Evolutionary conservation across 2,888 invertebrate species (phyloP), one percentile per base, ranked within the genome.

Genomic region (Bellardia pandia): DNA sequence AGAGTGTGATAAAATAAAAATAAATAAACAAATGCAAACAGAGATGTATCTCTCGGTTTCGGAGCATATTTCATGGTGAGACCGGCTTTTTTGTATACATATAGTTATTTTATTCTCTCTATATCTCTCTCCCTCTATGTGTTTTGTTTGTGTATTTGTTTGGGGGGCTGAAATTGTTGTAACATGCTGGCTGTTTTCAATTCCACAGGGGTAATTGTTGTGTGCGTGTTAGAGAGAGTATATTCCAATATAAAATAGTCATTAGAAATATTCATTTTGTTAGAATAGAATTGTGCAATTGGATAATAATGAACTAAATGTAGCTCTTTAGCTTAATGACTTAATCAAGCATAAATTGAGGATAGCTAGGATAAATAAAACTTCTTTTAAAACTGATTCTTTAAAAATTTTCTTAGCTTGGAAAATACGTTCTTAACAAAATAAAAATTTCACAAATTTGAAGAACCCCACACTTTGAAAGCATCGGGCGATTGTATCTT

Each of bases 1-100:
- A 81, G 81, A 77, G 53, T 60, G 48, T 69, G 42, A 40, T 64
- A 62, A 53, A 77, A 64, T 30, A 72, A 85, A 80, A 37, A 62
- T 30, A 71, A 76, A 71, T 53, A 76, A 82, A 72, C 66, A 80
- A 78, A 78, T 71, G 69, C 74, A 40, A 69, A 71, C 74, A 71
- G 75, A 84, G 72, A 51, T 51, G 60, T 33, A 76, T 42, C 76
- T 84, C 53, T 71, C 6, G 8, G 3, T 76, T 48, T 78, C 45
- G 42, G 69, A 75, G 72, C 51, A 66, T 66, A 80, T 48, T 71
- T 77, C 48, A 56, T 37, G 64, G 68, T 86, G 89, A 89, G 89
- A 89, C 89, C 89, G 89, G 89, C 89, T 87, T 89, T 89, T 89
- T 82, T 56, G 40, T 56, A 66, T 56, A 11, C 33, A 66, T 68